Base-by-base conservation (phyloP, 2,113 vertebrate species). In the Thryonomys swinderianus region DNA sequence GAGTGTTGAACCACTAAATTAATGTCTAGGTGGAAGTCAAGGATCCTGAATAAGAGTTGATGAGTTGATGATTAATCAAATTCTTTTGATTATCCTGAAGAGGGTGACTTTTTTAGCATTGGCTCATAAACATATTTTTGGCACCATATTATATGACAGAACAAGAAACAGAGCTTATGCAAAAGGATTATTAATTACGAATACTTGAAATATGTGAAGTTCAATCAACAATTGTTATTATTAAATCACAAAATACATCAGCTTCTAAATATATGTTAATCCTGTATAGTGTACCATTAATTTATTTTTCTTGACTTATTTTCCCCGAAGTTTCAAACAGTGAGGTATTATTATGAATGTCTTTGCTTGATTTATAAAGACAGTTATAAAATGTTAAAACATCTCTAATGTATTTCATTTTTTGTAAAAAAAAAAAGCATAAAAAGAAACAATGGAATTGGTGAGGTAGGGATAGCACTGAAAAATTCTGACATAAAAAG, bases 201-300 rank as follows among this genome's bases (percentile, higher is more conserved):
- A 94, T 21, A 85, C 76, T 93, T 95, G 71, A 96, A 96, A 95
- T 61, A 71, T 45, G 74, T 18, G 48, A 90, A 18, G 73, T 71
- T 84, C 95, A 89, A 93, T 87, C 95, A 96, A 90, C 67, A 94
- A 90, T 90, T 40, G 61, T 83, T 97, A 82, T 86, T 95, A 94
- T 88, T 92, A 90, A 96, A 96, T 95, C 66, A 95, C 86, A 96
- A 94, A 97, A 96, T 94, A 80, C 74, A 90, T 90, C 86, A 82
- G 37, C 51, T 85, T 95, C 42, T 14, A 32, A 95, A 90, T 90
- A 87, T 82, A 95, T 96, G 82, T 82, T 90, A 95, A 95, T 96
- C 32, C 23, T 82, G 93, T 62, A 88, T 66, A 51, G 61, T 79
- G 25, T 12, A 95, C 83, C 88, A 85, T 90, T 92, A 92, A 73